Base-by-base conservation (phyloP, 2,888 invertebrate genomes). In the Protonemura montana region DNA sequence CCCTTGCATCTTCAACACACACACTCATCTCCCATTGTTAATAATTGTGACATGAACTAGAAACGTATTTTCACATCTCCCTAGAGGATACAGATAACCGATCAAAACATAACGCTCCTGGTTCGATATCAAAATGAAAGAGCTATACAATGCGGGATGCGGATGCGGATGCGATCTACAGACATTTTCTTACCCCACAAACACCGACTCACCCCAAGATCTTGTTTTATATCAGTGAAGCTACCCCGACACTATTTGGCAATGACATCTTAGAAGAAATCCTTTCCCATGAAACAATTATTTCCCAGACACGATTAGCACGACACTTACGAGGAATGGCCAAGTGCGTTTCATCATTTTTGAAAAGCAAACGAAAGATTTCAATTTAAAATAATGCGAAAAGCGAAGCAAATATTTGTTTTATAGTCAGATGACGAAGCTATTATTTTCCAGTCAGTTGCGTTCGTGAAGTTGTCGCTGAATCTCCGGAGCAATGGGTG, bases 21-120 rank as follows among this genome's bases (percentile, higher is more conserved):
- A 78, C 16, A 27, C 78, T 78, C 78, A 78, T 78, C 26, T 78
- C 26, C 6, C 26, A 26, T 26, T 78, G 26, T 78, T 78, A 26
- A 78, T 78, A 78, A 78, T 78, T 27, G 78, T 78, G 78, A 78
- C 78, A 27, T 78, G 78, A 78, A 78, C 78, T 16, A 78, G 78
- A 78, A 78, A 78, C 78, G 6, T 78, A 26, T 78, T 78, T 10
- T 28, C 78, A 78, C 78, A 78, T 25, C 78, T 26, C 78, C 27
- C 78, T 0, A 27, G 78, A 13, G 78, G 27, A 25, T 78, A 59
- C 59, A 59, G 59, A 59, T 59, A 59, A 59, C 59, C 59, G 59
- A 59, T 59, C 16, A 59, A 59, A 59, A 59, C 59, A 59, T 59
- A 59, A 21, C 59, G 59, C 21, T 59, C 21, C 59, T 10, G 59